phyloP scores from a whole-genome alignment of 1,140 invertebrate genomes.

The Scaptomyza graminum region DNA sequence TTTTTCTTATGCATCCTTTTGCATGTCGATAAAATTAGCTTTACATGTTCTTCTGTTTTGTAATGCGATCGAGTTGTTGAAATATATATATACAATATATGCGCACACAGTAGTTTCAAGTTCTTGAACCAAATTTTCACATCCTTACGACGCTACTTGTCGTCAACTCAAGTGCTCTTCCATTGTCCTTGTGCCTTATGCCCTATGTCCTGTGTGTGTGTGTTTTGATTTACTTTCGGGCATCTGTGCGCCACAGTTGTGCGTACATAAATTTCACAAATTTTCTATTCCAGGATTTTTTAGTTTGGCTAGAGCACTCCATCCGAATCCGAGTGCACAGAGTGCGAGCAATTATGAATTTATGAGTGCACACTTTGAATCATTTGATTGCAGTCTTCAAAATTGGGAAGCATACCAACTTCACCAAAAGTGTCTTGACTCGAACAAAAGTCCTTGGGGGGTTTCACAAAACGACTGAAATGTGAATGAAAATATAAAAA shows the following conservation, averaged over 20 bases:
- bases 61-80: slow-evolving; percentile 56
- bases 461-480: background rate
- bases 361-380: slow-evolving; percentile 48
- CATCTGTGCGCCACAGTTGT: slow-evolving; percentile 72
- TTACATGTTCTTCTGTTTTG: slow-evolving; percentile 37
- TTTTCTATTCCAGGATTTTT: slow-evolving; percentile 12
- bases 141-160: slow-evolving; percentile 57
- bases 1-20: slow-evolving; percentile 18
- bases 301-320: background rate
- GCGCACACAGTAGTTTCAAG: slow-evolving; percentile 22
- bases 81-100: slow-evolving; percentile 2
- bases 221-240: slow-evolving; percentile 24
- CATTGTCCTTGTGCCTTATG: slow-evolving; percentile 13
- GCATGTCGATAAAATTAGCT: slow-evolving; percentile 52
- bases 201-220: slow-evolving; percentile 6
- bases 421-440: background rate
- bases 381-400: background rate
- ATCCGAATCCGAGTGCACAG: slow-evolving; percentile 22
- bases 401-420: slow-evolving; percentile 25
- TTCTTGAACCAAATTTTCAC: slow-evolving; percentile 5
- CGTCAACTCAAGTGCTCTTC: slow-evolving; percentile 65
- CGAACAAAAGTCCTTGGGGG: slow-evolving; percentile 31
- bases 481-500: no score
- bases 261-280: slow-evolving; percentile 63
- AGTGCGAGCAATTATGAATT: slow-evolving; percentile 38